These are phyloP conservation scores for Sebastes trivittatus DNA, from an alignment of 2,797 vertebrate genomes.

Conservation along the genomic window DNA sequence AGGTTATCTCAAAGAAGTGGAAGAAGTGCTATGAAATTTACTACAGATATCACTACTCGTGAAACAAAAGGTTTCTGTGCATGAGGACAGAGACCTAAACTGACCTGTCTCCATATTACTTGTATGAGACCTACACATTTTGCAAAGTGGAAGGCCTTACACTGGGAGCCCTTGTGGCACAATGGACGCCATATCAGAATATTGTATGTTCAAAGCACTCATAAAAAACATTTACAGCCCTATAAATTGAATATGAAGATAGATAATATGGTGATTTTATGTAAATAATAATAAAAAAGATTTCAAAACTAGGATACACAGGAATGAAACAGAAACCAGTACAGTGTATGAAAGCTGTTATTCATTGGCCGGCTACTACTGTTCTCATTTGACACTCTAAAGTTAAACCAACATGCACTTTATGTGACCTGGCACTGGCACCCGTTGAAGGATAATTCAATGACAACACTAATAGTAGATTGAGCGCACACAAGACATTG, in stretches of 20 bases:
- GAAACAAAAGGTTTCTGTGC: background rate
- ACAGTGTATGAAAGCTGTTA: background rate
- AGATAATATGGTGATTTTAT: background rate
- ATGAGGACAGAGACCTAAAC: background rate
- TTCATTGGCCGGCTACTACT: constrained; percentile 23
- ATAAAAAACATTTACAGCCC: background rate
- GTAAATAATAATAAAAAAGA: background rate
- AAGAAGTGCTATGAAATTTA: background rate
- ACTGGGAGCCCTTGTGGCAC: background rate
- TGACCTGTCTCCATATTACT: background rate
- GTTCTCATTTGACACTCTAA: constrained; percentile 36
- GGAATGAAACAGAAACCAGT: background rate
- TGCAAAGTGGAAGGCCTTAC: background rate
- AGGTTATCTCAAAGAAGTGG: background rate
- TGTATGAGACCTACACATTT: background rate
- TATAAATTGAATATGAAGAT: background rate
- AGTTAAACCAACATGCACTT: constrained; percentile 21
- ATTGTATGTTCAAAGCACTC: background rate
- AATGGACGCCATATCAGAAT: background rate
- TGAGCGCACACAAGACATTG: constrained; percentile 19
- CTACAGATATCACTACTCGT: background rate
- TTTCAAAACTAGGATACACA: background rate
- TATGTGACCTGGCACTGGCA: constrained; percentile 23
- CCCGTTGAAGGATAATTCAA: constrained; percentile 57
- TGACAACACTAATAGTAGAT: constrained; percentile 39